Conservation (phyloP, 2,888 invertebrate genomes). For the Elgonia sp. region DNA sequence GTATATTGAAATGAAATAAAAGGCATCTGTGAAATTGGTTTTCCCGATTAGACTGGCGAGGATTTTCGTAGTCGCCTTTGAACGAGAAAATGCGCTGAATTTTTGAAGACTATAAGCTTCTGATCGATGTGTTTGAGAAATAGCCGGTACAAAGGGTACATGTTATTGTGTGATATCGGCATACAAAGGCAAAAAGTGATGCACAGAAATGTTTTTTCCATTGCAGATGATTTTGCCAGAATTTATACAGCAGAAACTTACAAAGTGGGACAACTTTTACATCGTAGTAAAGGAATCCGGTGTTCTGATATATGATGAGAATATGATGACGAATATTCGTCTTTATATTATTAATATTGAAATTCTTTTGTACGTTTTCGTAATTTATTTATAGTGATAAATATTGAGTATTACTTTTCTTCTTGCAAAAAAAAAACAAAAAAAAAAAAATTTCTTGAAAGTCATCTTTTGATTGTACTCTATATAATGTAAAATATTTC, state of each 20-base stretch:
- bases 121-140: constrained; percentile 51
- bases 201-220: constrained; percentile 3
- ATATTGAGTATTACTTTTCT: too few relatives aligned
- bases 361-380: too few relatives aligned
- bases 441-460: too few relatives aligned
- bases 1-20: constrained; percentile 15
- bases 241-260: background rate
- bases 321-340: too few relatives aligned
- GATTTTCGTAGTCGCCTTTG: constrained; percentile 44
- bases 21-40: constrained; percentile 34
- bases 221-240: background rate
- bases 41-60: constrained; percentile 43
- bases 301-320: too few relatives aligned
- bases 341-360: too few relatives aligned
- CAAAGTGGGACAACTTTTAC: background rate
- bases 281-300: too few relatives aligned
- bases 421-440: too few relatives aligned
- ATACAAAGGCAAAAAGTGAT: constrained; percentile 25
- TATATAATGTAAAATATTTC: too few relatives aligned
- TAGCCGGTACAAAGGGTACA: constrained; percentile 30
- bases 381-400: too few relatives aligned
- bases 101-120: constrained; percentile 45
- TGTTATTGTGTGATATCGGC: constrained; percentile 20
- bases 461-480: too few relatives aligned
- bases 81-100: constrained; percentile 34